Evolutionary conservation across 2,113 vertebrate species (phyloP).

Genomic region (Noctilio leporinus): DNA sequence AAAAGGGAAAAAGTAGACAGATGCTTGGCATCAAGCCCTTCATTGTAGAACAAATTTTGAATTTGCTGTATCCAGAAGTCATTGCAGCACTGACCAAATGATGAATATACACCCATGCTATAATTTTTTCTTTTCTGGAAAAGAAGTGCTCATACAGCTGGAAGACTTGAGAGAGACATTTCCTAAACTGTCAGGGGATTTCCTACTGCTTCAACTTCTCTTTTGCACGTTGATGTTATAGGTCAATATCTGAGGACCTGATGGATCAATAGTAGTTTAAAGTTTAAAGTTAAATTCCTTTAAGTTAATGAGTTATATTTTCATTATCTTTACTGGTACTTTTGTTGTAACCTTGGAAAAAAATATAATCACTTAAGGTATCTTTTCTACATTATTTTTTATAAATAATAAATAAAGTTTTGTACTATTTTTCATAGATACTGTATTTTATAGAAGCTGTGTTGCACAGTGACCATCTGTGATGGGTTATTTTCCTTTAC

Average conservation of each 20-base stretch:
- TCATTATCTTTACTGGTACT: neutral
- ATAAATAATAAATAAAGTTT: neutral
- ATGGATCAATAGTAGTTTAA: neutral
- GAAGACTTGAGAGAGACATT: neutral
- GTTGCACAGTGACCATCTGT: neutral
- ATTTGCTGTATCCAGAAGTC: neutral
- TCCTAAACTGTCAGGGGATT: neutral
- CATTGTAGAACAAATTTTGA: neutral
- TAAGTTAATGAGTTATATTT: neutral
- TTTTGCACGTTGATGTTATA: neutral
- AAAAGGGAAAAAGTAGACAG: neutral
- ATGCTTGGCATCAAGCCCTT: neutral
- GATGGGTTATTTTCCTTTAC: neutral
- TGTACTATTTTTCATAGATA: neutral
- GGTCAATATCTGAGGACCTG: neutral
- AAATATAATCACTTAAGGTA: neutral
- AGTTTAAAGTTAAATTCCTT: conserved; percentile 2
- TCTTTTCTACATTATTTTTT: neutral
- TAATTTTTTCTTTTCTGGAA: neutral
- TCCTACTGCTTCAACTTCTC: neutral
- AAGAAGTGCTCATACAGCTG: neutral
- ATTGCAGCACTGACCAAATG: neutral
- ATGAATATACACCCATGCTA: neutral
- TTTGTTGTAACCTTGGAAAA: neutral
- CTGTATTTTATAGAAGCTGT: neutral